Evolutionary conservation across 2,888 invertebrate species (phyloP), one percentile per base, ranked within the genome.

Genomic region (Drepanosiphum platanoidis): DNA sequence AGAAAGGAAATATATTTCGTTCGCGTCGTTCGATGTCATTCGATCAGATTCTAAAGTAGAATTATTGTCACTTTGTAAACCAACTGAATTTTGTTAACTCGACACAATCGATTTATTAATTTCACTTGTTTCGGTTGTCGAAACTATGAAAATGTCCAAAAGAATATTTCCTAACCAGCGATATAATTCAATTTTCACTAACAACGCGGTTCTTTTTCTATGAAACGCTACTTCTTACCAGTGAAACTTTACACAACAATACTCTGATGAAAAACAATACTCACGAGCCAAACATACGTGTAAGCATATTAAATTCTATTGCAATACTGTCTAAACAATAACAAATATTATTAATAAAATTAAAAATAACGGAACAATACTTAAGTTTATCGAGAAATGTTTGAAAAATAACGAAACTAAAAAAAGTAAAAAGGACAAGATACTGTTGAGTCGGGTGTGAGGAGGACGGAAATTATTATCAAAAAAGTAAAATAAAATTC

Each of bases 141-240:
- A 39, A 36, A 58, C 52, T 5, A 9, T 36, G 8, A 58, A n/a
- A n/a, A 75, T 34, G 34, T 30, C 11, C 30, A 72, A 46, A 74
- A 46, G 22, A 36, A 27, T 58, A 75, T 52, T 58, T 61, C 9
- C 22, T 32, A 34, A n/a, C 8, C 30, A 58, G 34, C n/a, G n/a
- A 15, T 75, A 34, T 64, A 42, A 75, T 75, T 75, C 58, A 34
- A 52, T 74, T 52, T 75, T 34, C 52, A 34, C 34, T 34, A 34
- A 34, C 32, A 52, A 7, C 9, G 27, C n/a, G n/a, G n/a, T 61
- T 9, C n/a, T 27, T 61, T 27, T 77, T 36, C 27, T 36, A 52
- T 36, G 7, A 30, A 64, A 64, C 3, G 30, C 13, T 3, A 64
- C 13, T 13, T 64, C 11, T 30, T 11, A 30, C 9, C 13, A 27